phyloP scores from a whole-genome alignment of 2,888 invertebrate species.

The Scaeva pyrastri region DNA sequence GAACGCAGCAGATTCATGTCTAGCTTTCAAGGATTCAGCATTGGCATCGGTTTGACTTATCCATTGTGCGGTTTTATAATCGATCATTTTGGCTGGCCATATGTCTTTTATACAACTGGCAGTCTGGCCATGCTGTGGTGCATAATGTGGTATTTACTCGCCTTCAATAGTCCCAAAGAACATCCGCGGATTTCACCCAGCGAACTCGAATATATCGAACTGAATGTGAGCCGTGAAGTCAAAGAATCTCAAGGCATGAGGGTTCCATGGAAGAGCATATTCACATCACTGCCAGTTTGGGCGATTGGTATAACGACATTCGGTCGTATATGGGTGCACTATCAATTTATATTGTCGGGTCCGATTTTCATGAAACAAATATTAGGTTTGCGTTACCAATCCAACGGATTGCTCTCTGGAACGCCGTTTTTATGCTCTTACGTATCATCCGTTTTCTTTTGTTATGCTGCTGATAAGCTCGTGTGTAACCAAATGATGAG shows the following conservation, averaged over 20 bases:
- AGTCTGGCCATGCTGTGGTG: slow-evolving; percentile 88
- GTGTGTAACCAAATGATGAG: slow-evolving; percentile 86
- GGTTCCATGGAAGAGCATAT: slow-evolving; percentile 88
- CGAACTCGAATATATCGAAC: slow-evolving; percentile 88
- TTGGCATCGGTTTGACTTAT: slow-evolving; percentile 90
- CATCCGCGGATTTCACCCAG: slow-evolving; percentile 88
- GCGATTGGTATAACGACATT: slow-evolving; percentile 90
- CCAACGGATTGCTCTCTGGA: slow-evolving; percentile 88
- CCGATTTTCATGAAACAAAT: slow-evolving; percentile 90
- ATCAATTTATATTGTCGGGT: slow-evolving; percentile 89
- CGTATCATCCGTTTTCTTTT: slow-evolving; percentile 88
- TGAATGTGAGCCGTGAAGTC: slow-evolving; percentile 86
- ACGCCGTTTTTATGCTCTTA: slow-evolving; percentile 89
- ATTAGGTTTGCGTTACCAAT: slow-evolving; percentile 88
- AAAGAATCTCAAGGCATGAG: slow-evolving; percentile 83
- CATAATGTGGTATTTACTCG: slow-evolving; percentile 88
- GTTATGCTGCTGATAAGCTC: slow-evolving; percentile 88
- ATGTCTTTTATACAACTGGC: slow-evolving; percentile 89
- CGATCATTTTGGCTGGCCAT: slow-evolving; percentile 88
- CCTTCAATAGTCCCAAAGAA: slow-evolving; percentile 88
- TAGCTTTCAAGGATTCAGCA: slow-evolving; percentile 90
- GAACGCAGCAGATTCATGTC: slow-evolving; percentile 91
- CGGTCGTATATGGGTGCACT: slow-evolving; percentile 90
- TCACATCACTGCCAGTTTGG: slow-evolving; percentile 88
- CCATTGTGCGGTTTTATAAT: slow-evolving; percentile 89